Evolutionary conservation across 2,888 invertebrate genomes (phyloP).

Genomic region (Ischnus inquisitorius): DNA sequence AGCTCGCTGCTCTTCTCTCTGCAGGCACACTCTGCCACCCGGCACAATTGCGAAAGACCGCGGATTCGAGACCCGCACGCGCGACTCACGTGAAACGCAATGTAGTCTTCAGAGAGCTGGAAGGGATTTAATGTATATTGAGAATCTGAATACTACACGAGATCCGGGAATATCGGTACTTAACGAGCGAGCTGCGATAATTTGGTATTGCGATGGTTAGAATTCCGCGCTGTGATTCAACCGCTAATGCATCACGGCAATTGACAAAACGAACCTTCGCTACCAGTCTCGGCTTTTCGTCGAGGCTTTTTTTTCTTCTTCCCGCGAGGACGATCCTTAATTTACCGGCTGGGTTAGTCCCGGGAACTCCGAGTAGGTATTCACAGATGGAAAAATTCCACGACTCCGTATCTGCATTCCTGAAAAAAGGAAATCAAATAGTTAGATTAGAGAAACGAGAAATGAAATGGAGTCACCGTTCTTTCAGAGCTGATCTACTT

Average conservation of each 20-base stretch:
- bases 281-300: background rate
- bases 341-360: background rate
- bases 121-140: too few species aligned
- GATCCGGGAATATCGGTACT: too few species aligned
- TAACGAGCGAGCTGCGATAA: too few species aligned
- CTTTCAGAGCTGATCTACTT: too few species aligned
- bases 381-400: background rate
- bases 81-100: too few species aligned
- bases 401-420: background rate
- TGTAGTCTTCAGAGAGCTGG: too few species aligned
- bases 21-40: background rate
- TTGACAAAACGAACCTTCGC: background rate
- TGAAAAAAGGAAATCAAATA: background rate
- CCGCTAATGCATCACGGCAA: background rate
- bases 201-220: too few species aligned
- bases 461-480: too few species aligned
- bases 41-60: too few species aligned
- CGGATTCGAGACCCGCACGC: too few species aligned
- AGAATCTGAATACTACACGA: too few species aligned
- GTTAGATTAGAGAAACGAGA: too few species aligned
- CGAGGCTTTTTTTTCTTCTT: background rate
- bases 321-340: conserved; percentile 1
- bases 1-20: background rate
- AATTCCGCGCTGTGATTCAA: background rate
- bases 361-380: conserved; percentile 13